Evolutionary conservation across 2,888 invertebrate species (phyloP).

Genomic region (Rhingia campestris): DNA sequence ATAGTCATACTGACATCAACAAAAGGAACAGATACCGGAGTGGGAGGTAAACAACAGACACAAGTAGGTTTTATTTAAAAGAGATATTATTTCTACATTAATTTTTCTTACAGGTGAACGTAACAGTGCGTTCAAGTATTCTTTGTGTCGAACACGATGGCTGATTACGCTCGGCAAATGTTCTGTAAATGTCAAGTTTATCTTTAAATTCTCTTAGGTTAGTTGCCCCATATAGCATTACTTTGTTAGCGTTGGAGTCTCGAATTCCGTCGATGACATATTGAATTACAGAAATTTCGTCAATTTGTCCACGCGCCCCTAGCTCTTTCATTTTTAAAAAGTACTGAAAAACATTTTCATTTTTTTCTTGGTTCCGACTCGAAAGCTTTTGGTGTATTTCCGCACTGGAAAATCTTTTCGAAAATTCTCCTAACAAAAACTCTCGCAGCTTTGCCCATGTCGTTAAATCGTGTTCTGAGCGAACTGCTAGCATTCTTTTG

Average conservation of each 20-base stretch:
- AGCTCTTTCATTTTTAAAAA: constrained; percentile 79
- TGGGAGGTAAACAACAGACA: too few species aligned
- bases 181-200: constrained; percentile 63
- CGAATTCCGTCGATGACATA: constrained; percentile 80
- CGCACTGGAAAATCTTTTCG: constrained; percentile 35
- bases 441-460: constrained; percentile 47
- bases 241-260: constrained; percentile 70
- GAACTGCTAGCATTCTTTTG: constrained; percentile 60
- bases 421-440: constrained; percentile 55
- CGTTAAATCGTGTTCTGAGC: constrained; percentile 42
- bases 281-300: constrained; percentile 78
- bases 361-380: constrained; percentile 76
- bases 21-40: too few species aligned
- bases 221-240: constrained; percentile 59
- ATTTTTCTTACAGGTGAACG: too few species aligned
- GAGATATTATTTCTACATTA: too few species aligned
- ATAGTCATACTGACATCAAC: too few species aligned
- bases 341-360: constrained; percentile 80
- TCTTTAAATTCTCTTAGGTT: constrained; percentile 63
- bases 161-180: too few species aligned
- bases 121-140: too few species aligned
- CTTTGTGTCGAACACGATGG: too few species aligned
- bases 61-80: too few species aligned
- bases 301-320: constrained; percentile 78
- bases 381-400: constrained; percentile 61